Conservation (phyloP, 2,888 invertebrate species). For the Digitonthophagus gazella region DNA sequence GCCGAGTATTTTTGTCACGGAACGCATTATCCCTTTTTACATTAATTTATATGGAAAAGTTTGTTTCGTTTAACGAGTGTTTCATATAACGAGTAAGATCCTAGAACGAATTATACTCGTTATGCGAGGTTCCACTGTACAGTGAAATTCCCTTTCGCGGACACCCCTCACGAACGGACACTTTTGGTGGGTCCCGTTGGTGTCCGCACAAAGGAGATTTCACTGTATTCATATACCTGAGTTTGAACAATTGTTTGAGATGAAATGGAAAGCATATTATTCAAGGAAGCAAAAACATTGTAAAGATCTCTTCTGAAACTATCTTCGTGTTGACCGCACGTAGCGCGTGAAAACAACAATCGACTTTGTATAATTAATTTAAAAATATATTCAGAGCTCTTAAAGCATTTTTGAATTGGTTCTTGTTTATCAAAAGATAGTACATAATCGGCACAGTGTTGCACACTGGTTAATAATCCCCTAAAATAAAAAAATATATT, state of each 20-base stretch:
- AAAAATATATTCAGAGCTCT: slow-evolving; percentile 88
- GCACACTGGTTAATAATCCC: slow-evolving; percentile 83
- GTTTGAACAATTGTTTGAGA: slow-evolving; percentile 72
- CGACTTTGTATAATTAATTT: slow-evolving; percentile 89
- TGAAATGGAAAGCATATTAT: slow-evolving; percentile 70
- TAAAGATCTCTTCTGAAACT: slow-evolving; percentile 80
- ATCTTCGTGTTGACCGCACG: slow-evolving; percentile 86
- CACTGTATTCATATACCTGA: slow-evolving; percentile 60
- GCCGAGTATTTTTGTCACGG: too few species aligned
- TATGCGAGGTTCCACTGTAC: too few species aligned
- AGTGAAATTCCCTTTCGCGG: too few species aligned
- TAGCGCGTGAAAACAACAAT: slow-evolving; percentile 78
- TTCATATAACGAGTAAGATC: too few species aligned
- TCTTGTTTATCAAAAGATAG: slow-evolving; percentile 84
- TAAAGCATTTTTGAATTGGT: slow-evolving; percentile 85
- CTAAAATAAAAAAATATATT: slow-evolving; percentile 50
- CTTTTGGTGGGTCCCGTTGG: too few species aligned
- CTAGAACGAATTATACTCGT: too few species aligned
- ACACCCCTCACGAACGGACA: too few species aligned
- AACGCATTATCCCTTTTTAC: too few species aligned
- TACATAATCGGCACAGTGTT: slow-evolving; percentile 86
- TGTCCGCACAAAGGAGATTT: too few species aligned
- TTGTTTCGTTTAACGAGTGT: too few species aligned
- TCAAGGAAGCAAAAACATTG: slow-evolving; percentile 75
- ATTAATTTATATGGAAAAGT: too few species aligned